Base-by-base conservation (phyloP, 2,797 vertebrate species). In the Micromesistius poutassou region DNA sequence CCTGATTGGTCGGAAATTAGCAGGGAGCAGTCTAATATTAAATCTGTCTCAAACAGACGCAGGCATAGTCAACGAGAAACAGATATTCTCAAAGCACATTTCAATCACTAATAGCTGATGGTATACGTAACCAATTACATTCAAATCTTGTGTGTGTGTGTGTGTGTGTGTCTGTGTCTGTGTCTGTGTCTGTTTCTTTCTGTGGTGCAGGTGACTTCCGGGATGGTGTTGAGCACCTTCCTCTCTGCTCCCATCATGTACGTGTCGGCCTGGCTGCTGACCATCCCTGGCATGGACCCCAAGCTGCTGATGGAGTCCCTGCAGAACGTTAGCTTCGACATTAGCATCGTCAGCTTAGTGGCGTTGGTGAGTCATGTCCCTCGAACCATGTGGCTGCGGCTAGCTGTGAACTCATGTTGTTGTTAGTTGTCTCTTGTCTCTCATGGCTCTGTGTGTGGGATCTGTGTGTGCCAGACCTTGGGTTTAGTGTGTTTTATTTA, bases 211-310 rank as follows among this genome's bases (percentile, higher is more conserved):
- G 92, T 99, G 80, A 97, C 97, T 72, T 96, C 98, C 68, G 97
- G 98, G 73, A 98, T 99, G 97, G 96, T 99, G 83, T 96, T 99
- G 87, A 95, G 97, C 93, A 99, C 97, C 1, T 97, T 99, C 81
- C 97, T 99, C 75, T 99, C 98, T 35, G 98, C 98, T 68, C 98
- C 98, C 0, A 98, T 99, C 68, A 97, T 99, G 97, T 99, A 98
- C 0, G 96, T 97, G 74, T 98, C 98, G 78, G 97, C 96, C 0
- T 99, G 98, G 98, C 90, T 99, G 74, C 89, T 99, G 81, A 96
- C 97, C 22, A 96, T 99, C 72, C 95, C 94, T 0, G 93, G 93
- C 78, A 97, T 97, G 96, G 96, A 99, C 87, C 93, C 95, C 50
- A 93, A 95, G 81, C 94, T 88, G 0, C 74, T 98, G 87, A 94